Base-by-base conservation (phyloP, 2,888 invertebrate genomes). In the Microplitis deprimator region DNA sequence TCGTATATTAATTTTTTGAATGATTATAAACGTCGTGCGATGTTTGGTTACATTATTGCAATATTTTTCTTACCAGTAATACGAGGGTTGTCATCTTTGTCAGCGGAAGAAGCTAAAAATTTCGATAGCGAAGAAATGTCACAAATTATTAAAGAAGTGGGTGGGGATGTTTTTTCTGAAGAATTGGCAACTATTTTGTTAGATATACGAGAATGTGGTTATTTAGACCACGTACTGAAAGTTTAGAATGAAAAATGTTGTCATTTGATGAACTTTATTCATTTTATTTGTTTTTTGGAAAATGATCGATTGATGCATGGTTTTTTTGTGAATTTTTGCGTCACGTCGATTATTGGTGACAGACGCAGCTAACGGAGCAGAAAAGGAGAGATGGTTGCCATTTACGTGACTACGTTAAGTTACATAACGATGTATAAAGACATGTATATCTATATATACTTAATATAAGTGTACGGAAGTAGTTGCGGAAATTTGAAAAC, bases 141-240 rank as follows among this genome's bases (percentile, higher is more conserved):
- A 8, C 5, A 3, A 40, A 10, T 0, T 0, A 0, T 16, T 1
- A 39, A 10, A 1, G 5, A 67, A 1, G 0, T 16, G 0, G 88
- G 88, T 1, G 87, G 86, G 0, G 86, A 87, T 0, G 78, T 78
- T 5, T 40, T 86, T 73, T 81, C 83, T 0, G 80, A 85, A 62
- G 50, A 81, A 5, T 80, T 89, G 70, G 87, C 83, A 5, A 83
- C 86, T 4, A 84, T 87, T 84, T 71, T 89, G 69, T 8, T 88
- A 8, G 83, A 85, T 20, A 75, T 88, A 75, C 81, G 79, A 5
- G 81, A 85, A 0, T 61, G 78, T 4, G 88, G 87, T 0, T 82
- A 81, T 73, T 78, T 88, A 38, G 80, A 83, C 40, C 70, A 81
- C 8, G 38, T 82, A 0, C 7, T 81, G 16, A 6, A 6, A 73